These are phyloP conservation scores for Stegostoma tigrinum DNA, from an alignment of 2,113 vertebrate species.

Conservation along the genomic window DNA sequence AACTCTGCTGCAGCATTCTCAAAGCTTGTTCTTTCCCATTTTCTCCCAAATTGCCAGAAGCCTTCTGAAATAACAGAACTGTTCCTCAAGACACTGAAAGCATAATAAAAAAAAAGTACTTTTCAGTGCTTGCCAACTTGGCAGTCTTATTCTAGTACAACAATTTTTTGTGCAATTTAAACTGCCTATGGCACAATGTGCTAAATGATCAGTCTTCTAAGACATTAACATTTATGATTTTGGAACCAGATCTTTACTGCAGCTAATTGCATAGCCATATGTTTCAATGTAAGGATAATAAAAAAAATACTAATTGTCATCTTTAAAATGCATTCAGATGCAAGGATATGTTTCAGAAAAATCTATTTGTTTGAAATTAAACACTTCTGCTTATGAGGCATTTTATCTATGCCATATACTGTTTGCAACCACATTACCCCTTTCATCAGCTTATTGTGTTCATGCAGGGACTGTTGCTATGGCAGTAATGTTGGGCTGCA, in stretches of 20 bases:
- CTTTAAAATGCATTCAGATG: constrained; percentile 19
- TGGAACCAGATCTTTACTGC: constrained; percentile 22
- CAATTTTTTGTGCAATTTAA: constrained; percentile 31
- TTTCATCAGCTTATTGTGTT: constrained; percentile 34
- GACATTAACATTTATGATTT: constrained; percentile 35
- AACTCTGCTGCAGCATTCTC: constrained; percentile 9
- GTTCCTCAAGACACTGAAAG: constrained; percentile 29
- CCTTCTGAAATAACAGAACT: constrained; percentile 27
- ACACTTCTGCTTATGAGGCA: constrained; percentile 18
- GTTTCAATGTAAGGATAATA: constrained; percentile 34
- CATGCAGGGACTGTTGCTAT: constrained; percentile 34
- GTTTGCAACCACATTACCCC: constrained; percentile 33
- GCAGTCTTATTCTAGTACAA: constrained; percentile 30
- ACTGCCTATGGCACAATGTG: constrained; percentile 35
- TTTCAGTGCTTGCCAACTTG: constrained; percentile 35
- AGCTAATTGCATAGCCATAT: constrained; percentile 32
- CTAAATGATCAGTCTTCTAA: constrained; percentile 37
- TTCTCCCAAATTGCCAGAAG: constrained; percentile 21
- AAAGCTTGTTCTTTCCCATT: neutral
- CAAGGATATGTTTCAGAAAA: constrained; percentile 1
- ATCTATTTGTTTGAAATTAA: constrained; percentile 1
- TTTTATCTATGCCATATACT: constrained; percentile 7
- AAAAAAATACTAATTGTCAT: constrained; percentile 18
- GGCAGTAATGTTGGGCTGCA: constrained; percentile 34
- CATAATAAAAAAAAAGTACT: constrained; percentile 34